phyloP scores from a whole-genome alignment of 92 coral and sea anemone species.

The Umimayanthus chanpuru region DNA sequence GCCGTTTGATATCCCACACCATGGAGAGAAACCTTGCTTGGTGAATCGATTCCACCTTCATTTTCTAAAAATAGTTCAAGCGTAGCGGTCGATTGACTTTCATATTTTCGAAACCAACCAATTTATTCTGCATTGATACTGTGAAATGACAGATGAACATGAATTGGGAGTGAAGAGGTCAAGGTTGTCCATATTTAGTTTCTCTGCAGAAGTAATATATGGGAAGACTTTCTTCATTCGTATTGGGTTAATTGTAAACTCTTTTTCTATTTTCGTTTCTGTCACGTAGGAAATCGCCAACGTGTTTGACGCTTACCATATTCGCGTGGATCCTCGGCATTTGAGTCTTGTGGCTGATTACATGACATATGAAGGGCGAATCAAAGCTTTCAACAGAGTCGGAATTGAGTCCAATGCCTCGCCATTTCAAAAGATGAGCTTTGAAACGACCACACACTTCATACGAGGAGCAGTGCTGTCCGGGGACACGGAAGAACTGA shows the following conservation, averaged over 20 bases:
- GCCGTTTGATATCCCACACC: too few relatives aligned
- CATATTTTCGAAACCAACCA: too few relatives aligned
- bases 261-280: neutral
- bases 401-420: constrained; percentile 97
- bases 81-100: too few relatives aligned
- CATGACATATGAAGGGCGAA: constrained; percentile 97
- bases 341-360: constrained; percentile 90
- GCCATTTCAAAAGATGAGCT: constrained; percentile 99
- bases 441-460: constrained; percentile 96
- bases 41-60: too few relatives aligned
- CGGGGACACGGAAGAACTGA: constrained; percentile 86
- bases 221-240: too few relatives aligned
- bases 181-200: too few relatives aligned
- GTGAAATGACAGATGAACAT: too few relatives aligned
- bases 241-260: neutral
- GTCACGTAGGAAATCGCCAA: constrained; percentile 79
- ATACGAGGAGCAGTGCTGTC: constrained; percentile 89
- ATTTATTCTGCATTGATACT: too few relatives aligned
- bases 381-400: constrained; percentile 92
- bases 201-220: too few relatives aligned
- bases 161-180: too few relatives aligned
- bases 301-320: constrained; percentile 93
- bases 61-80: too few relatives aligned
- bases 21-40: too few relatives aligned
- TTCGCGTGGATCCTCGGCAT: constrained; percentile 91